Conservation (phyloP, 2,113 vertebrate species). For the Chionodraco myersi region DNA sequence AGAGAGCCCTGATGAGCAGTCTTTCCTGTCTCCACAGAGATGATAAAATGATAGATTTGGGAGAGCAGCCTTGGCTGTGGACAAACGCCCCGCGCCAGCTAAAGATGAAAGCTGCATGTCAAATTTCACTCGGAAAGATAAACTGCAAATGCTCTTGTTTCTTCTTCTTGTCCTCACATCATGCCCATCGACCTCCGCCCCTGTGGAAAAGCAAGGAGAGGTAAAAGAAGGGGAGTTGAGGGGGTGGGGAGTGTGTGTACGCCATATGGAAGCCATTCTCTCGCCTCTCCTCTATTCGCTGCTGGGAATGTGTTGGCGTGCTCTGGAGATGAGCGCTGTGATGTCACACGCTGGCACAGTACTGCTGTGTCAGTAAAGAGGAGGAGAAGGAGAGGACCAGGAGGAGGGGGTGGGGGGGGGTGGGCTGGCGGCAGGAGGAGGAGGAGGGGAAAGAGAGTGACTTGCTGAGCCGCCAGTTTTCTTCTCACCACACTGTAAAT, state of each 20-base stretch:
- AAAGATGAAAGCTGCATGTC: conserved; percentile 55
- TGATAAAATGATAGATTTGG: conserved; percentile 66
- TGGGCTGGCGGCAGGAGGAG: neutral
- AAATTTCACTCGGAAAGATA: conserved; percentile 47
- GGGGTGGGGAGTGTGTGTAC: neutral
- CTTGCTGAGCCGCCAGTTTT: conserved; percentile 69
- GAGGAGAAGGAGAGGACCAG: conserved; percentile 35
- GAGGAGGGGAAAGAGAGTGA: conserved; percentile 29
- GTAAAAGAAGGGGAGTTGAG: neutral
- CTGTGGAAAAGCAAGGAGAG: conserved; percentile 37
- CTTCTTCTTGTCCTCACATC: conserved; percentile 37
- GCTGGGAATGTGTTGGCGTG: conserved; percentile 68
- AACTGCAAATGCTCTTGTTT: conserved; percentile 53
- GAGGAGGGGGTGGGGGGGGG: conserved; percentile 9
- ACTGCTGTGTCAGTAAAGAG: conserved; percentile 74
- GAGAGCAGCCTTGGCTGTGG: conserved; percentile 38
- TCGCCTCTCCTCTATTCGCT: conserved; percentile 26
- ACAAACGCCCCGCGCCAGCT: conserved; percentile 23
- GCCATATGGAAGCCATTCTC: conserved; percentile 77
- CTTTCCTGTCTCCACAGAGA: conserved; percentile 66
- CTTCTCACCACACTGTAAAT: conserved; percentile 76
- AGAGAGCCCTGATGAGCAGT: conserved; percentile 67
- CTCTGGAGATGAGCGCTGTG: conserved; percentile 70
- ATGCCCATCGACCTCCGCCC: conserved; percentile 15
- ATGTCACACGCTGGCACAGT: conserved; percentile 75